Evolutionary conservation across 1,140 invertebrate genomes (phyloP).

Genomic region (Eumeta japonica): DNA sequence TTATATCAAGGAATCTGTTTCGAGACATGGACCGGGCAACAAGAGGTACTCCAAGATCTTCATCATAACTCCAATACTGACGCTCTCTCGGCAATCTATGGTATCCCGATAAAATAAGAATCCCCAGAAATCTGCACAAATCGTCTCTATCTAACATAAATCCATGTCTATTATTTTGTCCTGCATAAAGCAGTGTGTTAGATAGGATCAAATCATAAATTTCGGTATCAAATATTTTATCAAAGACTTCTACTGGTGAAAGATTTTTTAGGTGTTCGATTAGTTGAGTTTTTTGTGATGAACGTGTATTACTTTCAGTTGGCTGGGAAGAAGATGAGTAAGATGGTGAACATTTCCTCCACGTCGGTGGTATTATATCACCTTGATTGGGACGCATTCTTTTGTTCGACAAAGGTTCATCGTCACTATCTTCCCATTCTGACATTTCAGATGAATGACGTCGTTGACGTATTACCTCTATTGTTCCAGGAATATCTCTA

Average conservation of each 20-base stretch:
- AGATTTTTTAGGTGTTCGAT: conserved; percentile 6
- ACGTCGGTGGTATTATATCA: conserved; percentile 13
- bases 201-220: conserved; percentile 16
- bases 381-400: conserved; percentile 12
- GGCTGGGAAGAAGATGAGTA: conserved; percentile 7
- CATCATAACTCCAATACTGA: conserved; percentile 26
- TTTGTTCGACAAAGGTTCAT: conserved; percentile 18
- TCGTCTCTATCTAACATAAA: conserved; percentile 18
- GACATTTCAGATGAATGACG: conserved; percentile 14
- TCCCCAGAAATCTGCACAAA: conserved; percentile 25
- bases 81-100: conserved; percentile 23
- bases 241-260: conserved; percentile 19
- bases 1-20: conserved; percentile 27
- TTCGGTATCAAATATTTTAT: conserved; percentile 21
- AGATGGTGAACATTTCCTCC: conserved; percentile 17
- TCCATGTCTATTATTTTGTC: conserved; percentile 25
- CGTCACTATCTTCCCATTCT: conserved; percentile 17
- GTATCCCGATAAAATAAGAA: conserved; percentile 29
- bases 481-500: conserved; percentile 17
- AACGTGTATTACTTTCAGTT: conserved; percentile 3
- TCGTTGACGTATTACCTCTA: conserved; percentile 17
- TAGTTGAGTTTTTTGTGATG: conserved; percentile 4
- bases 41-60: conserved; percentile 23
- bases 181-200: conserved; percentile 20
- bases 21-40: conserved; percentile 22